Percentiles rank a stretch among this genome's conserved stretches.
Conservation (phyloP, 1,140 invertebrate species). For the Drosophila persimilis region DNA sequence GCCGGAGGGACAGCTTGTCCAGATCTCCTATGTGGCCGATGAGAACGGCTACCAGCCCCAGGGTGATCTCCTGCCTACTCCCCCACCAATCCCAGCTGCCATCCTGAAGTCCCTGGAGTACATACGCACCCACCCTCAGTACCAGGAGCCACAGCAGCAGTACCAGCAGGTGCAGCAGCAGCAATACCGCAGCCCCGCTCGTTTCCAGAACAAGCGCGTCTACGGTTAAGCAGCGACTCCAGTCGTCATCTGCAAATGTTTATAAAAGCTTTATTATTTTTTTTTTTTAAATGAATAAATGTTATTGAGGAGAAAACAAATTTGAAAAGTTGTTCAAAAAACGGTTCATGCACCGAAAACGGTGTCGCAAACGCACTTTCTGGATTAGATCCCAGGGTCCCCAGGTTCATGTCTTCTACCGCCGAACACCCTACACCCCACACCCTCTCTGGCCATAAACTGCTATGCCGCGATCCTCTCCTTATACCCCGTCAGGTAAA, state of each 20-base stretch:
- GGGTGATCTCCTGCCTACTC: slow-evolving; percentile 89
- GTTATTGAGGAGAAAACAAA: slow-evolving; percentile 6
- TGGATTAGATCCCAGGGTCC: too few species aligned
- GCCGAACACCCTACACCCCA: too few species aligned
- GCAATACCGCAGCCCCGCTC: background rate
- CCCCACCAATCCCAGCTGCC: slow-evolving; percentile 90
- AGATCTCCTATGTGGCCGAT: slow-evolving; percentile 88
- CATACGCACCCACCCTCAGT: slow-evolving; percentile 84
- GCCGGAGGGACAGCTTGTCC: slow-evolving; percentile 83
- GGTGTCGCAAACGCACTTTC: too few species aligned
- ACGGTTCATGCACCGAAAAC: too few species aligned
- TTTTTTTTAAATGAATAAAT: slow-evolving; percentile 20
- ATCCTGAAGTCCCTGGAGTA: slow-evolving; percentile 86
- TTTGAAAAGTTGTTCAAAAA: too few species aligned
- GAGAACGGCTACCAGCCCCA: slow-evolving; percentile 90
- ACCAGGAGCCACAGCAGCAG: slow-evolving; percentile 27
- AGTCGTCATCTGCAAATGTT: background rate
- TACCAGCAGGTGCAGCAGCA: too few species aligned
- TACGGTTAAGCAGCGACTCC: slow-evolving; percentile 1
- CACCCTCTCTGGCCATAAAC: too few species aligned
- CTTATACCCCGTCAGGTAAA: too few species aligned
- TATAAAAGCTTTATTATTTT: slow-evolving; percentile 31
- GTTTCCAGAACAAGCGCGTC: background rate
- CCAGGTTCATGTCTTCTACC: too few species aligned
- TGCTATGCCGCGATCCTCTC: too few species aligned